Conservation (phyloP, 2,113 vertebrate species). For the Porphyrio hochstetteri region DNA sequence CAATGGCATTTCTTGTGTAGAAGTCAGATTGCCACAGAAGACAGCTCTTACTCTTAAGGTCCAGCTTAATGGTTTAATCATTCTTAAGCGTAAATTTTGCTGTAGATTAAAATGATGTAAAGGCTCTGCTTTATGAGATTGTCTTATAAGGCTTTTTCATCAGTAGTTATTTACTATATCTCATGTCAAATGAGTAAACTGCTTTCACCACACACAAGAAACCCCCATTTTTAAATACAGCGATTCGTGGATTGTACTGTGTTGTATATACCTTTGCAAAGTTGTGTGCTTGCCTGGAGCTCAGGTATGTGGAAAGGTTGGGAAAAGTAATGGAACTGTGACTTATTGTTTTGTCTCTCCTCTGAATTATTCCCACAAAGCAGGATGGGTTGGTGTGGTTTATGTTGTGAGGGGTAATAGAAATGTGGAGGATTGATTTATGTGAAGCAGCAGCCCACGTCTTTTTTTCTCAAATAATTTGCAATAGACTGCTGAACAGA, state of each 20-base stretch:
- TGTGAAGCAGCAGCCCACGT: not conserved
- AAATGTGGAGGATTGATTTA: not conserved
- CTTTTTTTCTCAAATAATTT: conserved; percentile 1
- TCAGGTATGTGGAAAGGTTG: not conserved
- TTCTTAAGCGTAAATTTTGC: not conserved
- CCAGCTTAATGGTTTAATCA: not conserved
- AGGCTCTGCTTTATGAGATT: not conserved
- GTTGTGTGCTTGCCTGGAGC: not conserved
- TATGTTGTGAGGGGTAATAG: not conserved
- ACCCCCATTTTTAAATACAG: not conserved
- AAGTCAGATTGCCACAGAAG: not conserved
- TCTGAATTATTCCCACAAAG: not conserved
- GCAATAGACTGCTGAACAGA: not conserved
- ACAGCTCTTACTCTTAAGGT: not conserved
- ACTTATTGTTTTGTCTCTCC: not conserved
- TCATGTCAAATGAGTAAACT: not conserved
- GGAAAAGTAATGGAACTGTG: not conserved
- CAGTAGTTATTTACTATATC: not conserved
- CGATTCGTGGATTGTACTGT: not conserved
- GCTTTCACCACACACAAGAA: not conserved
- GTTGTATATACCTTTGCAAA: not conserved
- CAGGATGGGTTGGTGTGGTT: not conserved
- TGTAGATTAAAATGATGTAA: not conserved
- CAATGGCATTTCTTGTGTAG: not conserved
- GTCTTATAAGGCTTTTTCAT: not conserved